These are phyloP conservation scores for Megalopta genalis DNA, from an alignment of 1,140 invertebrate species.

Conservation along the genomic window DNA sequence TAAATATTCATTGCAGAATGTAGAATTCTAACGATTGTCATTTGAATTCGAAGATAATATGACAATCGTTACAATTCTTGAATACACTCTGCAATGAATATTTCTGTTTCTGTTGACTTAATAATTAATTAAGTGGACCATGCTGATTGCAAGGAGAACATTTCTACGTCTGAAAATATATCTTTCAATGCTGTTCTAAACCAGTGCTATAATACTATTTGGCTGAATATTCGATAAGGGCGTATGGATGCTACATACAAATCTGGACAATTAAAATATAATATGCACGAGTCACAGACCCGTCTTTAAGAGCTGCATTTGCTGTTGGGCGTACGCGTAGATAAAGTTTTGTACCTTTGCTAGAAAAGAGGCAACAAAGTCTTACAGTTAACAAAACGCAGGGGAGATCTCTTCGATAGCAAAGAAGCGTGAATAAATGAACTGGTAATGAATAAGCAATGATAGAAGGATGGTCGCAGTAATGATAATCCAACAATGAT, in stretches of 20 bases:
- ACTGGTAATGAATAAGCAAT: constrained; percentile 47
- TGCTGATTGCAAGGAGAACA: background rate
- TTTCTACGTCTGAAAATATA: constrained; percentile 32
- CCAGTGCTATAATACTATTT: constrained; percentile 28
- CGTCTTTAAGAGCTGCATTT: constrained; percentile 30
- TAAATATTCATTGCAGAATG: no score
- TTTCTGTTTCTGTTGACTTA: background rate
- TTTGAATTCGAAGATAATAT: no score
- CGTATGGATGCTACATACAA: constrained; percentile 39
- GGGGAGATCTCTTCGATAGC: constrained; percentile 33
- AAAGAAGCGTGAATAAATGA: constrained; percentile 63
- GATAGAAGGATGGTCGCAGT: constrained; percentile 49
- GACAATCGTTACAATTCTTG: background rate
- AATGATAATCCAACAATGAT: constrained; percentile 60
- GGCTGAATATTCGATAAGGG: constrained; percentile 14
- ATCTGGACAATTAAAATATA: constrained; percentile 30
- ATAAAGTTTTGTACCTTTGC: constrained; percentile 15
- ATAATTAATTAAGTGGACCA: constrained; percentile 11
- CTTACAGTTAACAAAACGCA: constrained; percentile 24
- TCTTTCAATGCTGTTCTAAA: constrained; percentile 34
- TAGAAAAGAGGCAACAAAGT: constrained; percentile 5
- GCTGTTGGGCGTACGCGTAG: constrained; percentile 8
- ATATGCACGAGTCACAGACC: constrained; percentile 38
- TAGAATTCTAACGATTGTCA: no score
- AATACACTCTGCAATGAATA: background rate